Evolutionary conservation across 2,113 vertebrate genomes (phyloP).

Genomic region (Hystrix cristata): DNA sequence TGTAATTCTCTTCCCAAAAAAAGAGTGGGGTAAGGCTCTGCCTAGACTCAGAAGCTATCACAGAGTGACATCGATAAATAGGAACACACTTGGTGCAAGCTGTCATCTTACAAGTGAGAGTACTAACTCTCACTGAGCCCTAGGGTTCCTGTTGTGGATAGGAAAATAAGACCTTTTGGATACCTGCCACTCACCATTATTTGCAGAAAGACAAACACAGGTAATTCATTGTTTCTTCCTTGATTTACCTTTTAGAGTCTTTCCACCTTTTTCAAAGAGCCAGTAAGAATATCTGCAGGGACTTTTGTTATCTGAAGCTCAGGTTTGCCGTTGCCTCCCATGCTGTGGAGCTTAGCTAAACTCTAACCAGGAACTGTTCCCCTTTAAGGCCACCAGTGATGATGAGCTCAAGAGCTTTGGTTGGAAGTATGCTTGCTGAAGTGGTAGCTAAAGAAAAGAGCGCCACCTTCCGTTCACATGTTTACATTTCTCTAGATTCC

Average conservation of each 20-base stretch:
- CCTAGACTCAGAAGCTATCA: background rate
- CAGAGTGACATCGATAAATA: slow-evolving; percentile 27
- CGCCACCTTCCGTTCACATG: background rate
- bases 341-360: background rate
- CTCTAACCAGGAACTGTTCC: background rate
- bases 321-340: background rate
- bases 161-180: slow-evolving; percentile 18
- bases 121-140: background rate
- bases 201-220: slow-evolving; percentile 30
- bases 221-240: slow-evolving; percentile 44
- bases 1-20: background rate
- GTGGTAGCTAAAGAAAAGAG: slow-evolving; percentile 2
- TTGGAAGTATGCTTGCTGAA: slow-evolving; percentile 1
- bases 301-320: background rate
- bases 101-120: slow-evolving; percentile 23
- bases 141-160: background rate
- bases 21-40: slow-evolving; percentile 8
- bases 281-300: background rate
- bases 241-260: slow-evolving; percentile 54
- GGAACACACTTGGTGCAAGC: background rate
- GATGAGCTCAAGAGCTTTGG: background rate
- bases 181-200: background rate
- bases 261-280: slow-evolving; percentile 3
- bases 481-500: slow-evolving; percentile 56
- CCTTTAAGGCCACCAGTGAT: background rate